Evolutionary conservation across 1,140 invertebrate genomes (phyloP).

Genomic region (Drosophila gunungcola): DNA sequence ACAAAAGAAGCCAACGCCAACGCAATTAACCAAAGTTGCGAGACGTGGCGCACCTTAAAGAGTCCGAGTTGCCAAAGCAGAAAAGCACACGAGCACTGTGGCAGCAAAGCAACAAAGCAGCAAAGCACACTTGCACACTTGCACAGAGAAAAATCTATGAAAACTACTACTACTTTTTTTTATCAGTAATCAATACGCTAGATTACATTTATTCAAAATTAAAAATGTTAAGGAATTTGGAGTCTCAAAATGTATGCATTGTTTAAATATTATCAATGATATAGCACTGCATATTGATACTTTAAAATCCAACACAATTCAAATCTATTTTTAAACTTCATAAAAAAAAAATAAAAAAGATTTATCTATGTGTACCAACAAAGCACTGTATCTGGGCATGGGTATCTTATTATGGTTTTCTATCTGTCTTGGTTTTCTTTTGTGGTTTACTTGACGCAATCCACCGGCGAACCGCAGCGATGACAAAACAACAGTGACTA

Average conservation of each 20-base stretch:
- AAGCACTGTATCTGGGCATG: constrained; percentile 17
- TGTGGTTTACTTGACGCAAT: constrained; percentile 73
- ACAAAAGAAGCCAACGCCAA: constrained; percentile 48
- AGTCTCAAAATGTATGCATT: no score
- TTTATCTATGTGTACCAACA: constrained; percentile 6
- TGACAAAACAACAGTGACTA: constrained; percentile 52
- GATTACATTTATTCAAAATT: no score
- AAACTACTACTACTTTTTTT: no score
- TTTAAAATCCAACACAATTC: no score
- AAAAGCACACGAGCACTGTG: constrained; percentile 21
- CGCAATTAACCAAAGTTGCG: constrained; percentile 78
- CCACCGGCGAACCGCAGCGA: constrained; percentile 53
- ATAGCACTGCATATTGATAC: no score
- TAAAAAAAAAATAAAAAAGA: background rate
- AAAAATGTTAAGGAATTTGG: no score
- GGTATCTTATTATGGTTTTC: constrained; percentile 34
- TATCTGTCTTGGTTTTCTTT: constrained; percentile 22
- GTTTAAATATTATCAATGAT: no score
- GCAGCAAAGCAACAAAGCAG: background rate
- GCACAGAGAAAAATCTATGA: background rate
- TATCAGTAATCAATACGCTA: no score
- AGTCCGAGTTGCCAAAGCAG: constrained; percentile 19
- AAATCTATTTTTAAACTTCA: no score
- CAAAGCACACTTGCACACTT: no score
- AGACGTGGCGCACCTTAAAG: constrained; percentile 68